phyloP scores from a whole-genome alignment of 30 jellyfish, hydroid and myxozoan species.

The Cassiopea andromeda region DNA sequence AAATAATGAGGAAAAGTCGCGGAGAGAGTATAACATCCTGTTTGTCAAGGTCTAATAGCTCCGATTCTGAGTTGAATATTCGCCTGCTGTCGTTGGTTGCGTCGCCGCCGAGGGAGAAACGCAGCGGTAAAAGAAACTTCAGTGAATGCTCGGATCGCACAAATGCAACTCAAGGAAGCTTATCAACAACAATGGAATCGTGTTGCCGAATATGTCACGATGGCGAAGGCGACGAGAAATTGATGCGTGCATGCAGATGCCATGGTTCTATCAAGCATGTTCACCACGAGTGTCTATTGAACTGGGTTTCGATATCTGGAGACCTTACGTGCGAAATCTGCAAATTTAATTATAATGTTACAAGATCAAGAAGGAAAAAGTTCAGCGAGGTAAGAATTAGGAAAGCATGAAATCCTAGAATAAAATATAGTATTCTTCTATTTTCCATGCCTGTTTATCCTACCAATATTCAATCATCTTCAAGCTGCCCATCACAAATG shows the following conservation, averaged over 20 bases:
- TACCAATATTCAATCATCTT: no score
- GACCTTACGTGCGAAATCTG: conserved; percentile 78
- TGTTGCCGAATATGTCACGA: conserved; percentile 81
- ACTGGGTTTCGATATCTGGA: conserved; percentile 82
- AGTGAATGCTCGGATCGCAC: conserved; percentile 32
- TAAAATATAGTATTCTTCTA: no score
- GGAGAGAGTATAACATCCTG: conserved; percentile 72
- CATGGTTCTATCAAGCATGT: conserved; percentile 63
- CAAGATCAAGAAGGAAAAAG: conserved; percentile 29
- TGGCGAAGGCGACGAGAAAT: conserved; percentile 45
- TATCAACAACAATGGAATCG: conserved; percentile 33
- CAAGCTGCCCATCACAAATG: no score
- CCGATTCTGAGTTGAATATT: conserved; percentile 51
- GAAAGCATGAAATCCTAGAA: background rate
- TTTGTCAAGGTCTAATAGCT: conserved; percentile 55
- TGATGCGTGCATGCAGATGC: conserved; percentile 73
- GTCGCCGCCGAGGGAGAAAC: conserved; percentile 30
- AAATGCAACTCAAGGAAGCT: conserved; percentile 5
- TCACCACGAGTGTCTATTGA: conserved; percentile 71
- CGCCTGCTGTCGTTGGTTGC: conserved; percentile 21
- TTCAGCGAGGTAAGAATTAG: conserved; percentile 54
- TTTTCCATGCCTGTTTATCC: no score
- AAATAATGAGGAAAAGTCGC: conserved; percentile 36
- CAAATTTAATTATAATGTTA: conserved; percentile 50
- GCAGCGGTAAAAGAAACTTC: conserved; percentile 1